Base-by-base conservation (phyloP, 2,888 invertebrate species). In the Petrolisthes manimaculis region DNA sequence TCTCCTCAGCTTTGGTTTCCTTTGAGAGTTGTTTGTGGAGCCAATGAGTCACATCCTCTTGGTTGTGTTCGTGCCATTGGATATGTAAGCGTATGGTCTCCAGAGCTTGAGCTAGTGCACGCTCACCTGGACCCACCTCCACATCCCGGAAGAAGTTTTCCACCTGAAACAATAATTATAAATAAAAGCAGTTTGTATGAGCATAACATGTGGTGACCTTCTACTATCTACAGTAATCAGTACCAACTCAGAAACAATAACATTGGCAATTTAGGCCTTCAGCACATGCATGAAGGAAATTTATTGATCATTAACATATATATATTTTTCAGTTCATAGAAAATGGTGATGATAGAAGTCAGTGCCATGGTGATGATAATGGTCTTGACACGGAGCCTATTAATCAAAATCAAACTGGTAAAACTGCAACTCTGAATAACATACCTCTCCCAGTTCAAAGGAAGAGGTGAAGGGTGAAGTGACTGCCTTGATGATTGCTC, bases 61-160 rank as follows among this genome's bases (percentile, higher is more conserved):
- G 94, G 91, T 95, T 94, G 61, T 93, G 93, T 74, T 94, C 93
- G 77, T 97, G 96, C 97, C 97, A 97, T 90, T 96, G 95, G 1
- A 96, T 95, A 94, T 97, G 97, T 37, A 96, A 94, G 14, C 95
- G 95, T 53, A 97, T 96, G 1, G 95, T 96, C 93, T 97, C 97
- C 79, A 97, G 93, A 18, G 96, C 96, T 91, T 96, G 95, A 56
- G 95, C 94, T 18, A 96, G 94, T 0, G 96, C 95, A 92, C 94
- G 90, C 92, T 92, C 92, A 92, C 95, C 95, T 9, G 94, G 94
- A 3, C 95, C 95, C 37, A 95, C 93, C 84, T 95, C 94, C 81
- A 94, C 93, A 74, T 93, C 93, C 74, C 93, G 93, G 92, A 95
- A 95, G 91, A 95, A 94, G 84, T 94, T 94, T 87, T 94, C 94